Base-by-base conservation (phyloP, 2,113 vertebrate species). In the Eulacestoma nigropectus region DNA sequence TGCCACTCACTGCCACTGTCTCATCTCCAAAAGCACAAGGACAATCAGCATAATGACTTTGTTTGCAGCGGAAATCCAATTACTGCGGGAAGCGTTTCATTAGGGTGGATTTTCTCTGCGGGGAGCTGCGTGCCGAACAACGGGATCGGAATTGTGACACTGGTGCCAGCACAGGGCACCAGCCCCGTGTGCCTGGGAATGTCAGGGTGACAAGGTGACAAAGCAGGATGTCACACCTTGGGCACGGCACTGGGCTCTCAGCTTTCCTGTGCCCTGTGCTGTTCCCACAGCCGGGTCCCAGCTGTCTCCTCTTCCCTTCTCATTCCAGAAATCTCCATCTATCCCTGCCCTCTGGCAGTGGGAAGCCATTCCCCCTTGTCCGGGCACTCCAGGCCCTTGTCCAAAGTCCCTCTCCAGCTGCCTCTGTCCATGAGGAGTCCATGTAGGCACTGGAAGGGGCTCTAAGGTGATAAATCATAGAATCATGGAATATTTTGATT, bases 131-230 rank as follows among this genome's bases (percentile, higher is more conserved):
- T 11, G 0, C 0, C 25, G 72, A 39, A 39, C 2, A 27, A 9
- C 0, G 7, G 44, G 42, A 21, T 30, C 0, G 1, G 47, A 35
- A 20, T 55, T 0, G 0, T 59, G 69, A 2, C 8, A 16, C 13
- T 7, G 10, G 4, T 29, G 27, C 56, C 63, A 55, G 77, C 81
- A 7, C 15, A 2, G 42, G 32, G 18, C 20, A 64, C 42, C 59
- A 46, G 44, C 12, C 12, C 30, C 5, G 0, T 1, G 55, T 27
- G 52, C 67, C 49, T 2, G 55, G 63, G 25, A 25, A 25, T 1
- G 4, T 0, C 2, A 46, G 68, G 4, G 70, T 67, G 86, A 82
- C 65, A 67, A 44, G 60, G 50, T n/a, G 39, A 50, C 74, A 30
- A 52, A 60, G 74, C 67, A 73, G 73, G 42, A n/a, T 3, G 4